Evolutionary conservation across 2,888 invertebrate genomes (phyloP), one percentile per base, ranked within the genome.

Genomic region (Parapristionchus giblindavisi): DNA sequence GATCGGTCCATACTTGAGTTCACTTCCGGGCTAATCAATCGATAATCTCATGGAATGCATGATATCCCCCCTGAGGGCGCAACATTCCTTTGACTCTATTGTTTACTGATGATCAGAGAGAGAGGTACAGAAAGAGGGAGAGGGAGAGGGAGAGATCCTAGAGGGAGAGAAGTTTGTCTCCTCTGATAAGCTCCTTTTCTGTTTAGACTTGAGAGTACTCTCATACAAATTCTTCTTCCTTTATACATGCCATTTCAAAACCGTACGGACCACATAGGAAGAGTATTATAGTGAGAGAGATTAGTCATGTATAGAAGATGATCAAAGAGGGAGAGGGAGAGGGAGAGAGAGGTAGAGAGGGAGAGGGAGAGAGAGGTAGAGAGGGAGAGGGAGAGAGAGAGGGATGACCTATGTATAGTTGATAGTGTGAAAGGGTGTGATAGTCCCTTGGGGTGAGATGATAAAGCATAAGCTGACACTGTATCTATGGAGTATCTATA

Each of bases 111-210:
- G 48, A 48, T 11, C 11, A 48, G 48, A 48, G 48, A 48, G 48
- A 48, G 48, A 48, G 48, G 48, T 21, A n/a, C n/a, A n/a, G n/a
- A n/a, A n/a, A n/a, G n/a, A n/a, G 48, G 48, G 48, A 48, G 56
- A 56, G 17, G 56, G 8, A 21, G 24, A 38, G 68, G 29, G 52
- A 52, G 11, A 52, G 11, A 32, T 4, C 24, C 29, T 24, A 5
- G n/a, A 66, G 48, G 52, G 61, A 34, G 32, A 8, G 32, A 52
- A n/a, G n/a, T n/a, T n/a, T n/a, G n/a, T n/a, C n/a, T n/a, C n/a
- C n/a, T n/a, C n/a, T n/a, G n/a, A n/a, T n/a, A n/a, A n/a, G n/a
- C n/a, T n/a, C n/a, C n/a, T n/a, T n/a, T n/a, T n/a, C n/a, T n/a
- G n/a, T n/a, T n/a, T n/a, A n/a, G n/a, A n/a, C n/a, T n/a, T n/a